phyloP scores from a whole-genome alignment of 2,797 vertebrate genomes.

The Ptychobarbus kaznakovi region DNA sequence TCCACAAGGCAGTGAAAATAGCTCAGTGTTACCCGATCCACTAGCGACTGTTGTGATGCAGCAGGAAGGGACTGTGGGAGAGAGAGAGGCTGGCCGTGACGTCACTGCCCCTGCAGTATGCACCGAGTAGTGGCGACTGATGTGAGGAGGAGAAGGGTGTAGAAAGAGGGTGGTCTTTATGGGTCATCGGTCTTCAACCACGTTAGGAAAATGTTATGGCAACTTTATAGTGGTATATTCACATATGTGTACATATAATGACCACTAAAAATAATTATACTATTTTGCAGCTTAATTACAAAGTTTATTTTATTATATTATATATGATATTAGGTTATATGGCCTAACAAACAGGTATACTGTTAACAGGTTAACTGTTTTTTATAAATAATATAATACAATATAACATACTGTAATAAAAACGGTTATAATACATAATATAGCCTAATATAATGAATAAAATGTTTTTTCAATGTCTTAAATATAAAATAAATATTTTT shows the following conservation, averaged over 20 bases:
- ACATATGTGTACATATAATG: no score
- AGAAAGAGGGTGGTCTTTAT: constrained; percentile 10
- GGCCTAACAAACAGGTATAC: neutral
- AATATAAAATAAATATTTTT: neutral
- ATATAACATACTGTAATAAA: neutral
- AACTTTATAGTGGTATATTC: neutral
- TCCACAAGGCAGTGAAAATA: constrained; percentile 64
- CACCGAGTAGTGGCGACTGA: constrained; percentile 61
- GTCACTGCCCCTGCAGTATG: constrained; percentile 81
- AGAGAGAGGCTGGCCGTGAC: constrained; percentile 72
- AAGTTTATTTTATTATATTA: neutral
- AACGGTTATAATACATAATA: neutral
- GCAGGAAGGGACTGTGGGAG: constrained; percentile 75
- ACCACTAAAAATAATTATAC: neutral
- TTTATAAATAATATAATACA: neutral
- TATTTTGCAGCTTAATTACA: neutral
- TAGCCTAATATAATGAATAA: neutral
- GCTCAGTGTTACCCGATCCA: constrained; percentile 69
- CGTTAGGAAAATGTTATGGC: neutral
- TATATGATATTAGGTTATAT: neutral
- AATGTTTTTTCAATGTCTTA: neutral
- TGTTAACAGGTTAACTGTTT: neutral
- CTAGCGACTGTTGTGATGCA: constrained; percentile 82
- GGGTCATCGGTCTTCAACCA: constrained; percentile 14
- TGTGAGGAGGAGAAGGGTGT: constrained; percentile 37